phyloP scores from a whole-genome alignment of 2,888 invertebrate species.

The Hirudinaria manillensis region DNA sequence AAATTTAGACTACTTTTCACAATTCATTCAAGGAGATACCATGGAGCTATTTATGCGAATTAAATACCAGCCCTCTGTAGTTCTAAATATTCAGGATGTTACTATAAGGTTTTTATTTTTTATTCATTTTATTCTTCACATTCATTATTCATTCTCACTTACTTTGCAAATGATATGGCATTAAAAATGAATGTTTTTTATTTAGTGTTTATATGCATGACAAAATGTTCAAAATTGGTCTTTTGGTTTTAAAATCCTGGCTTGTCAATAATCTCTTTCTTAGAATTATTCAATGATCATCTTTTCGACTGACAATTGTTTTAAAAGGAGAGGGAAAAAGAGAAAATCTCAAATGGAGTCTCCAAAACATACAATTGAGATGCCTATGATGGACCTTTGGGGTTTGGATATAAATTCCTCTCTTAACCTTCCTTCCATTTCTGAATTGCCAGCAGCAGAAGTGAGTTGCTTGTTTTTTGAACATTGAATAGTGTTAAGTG shows the following conservation, averaged over 20 bases:
- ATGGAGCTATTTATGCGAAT: conserved; percentile 4
- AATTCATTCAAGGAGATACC: neutral
- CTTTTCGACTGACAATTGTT: too few species aligned
- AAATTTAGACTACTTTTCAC: neutral
- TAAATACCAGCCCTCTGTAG: neutral
- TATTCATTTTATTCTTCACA: neutral
- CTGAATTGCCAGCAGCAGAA: conserved; percentile 4
- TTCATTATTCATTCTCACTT: neutral
- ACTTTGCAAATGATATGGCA: neutral
- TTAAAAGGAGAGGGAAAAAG: too few species aligned
- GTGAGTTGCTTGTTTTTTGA: neutral
- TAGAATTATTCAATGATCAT: too few species aligned
- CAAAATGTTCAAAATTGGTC: too few species aligned
- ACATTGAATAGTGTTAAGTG: too few species aligned
- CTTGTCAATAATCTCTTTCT: too few species aligned
- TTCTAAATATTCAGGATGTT: neutral
- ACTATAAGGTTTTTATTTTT: neutral
- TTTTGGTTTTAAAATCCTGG: too few species aligned
- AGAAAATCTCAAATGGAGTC: too few species aligned
- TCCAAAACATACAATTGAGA: neutral
- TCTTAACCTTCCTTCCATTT: conserved; percentile 6
- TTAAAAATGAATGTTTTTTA: too few species aligned
- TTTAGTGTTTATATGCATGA: too few species aligned
- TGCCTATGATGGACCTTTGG: neutral
- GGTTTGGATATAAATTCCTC: neutral